Base-by-base conservation (phyloP, 2,113 vertebrate species). In the Bagarius yarrelli region DNA sequence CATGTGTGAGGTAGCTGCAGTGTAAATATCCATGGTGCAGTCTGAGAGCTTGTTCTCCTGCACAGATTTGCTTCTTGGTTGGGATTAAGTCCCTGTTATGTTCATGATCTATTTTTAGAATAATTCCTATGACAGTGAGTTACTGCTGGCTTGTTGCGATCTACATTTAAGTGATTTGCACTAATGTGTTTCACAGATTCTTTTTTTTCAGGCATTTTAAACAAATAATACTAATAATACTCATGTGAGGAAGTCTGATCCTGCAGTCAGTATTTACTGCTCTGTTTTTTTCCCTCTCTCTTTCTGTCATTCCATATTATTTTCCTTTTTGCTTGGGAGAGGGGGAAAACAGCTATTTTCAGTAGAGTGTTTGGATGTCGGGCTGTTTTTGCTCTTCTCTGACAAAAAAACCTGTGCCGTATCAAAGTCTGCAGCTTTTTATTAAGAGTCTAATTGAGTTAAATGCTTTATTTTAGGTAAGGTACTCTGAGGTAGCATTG, bases 51-150 rank as follows among this genome's bases (percentile, higher is more conserved):
- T 60, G 55, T 80, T 55, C 34, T 70, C 53, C 52, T 67, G 63
- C 63, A 76, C 53, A 50, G 63, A 59, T 82, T 70, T 82, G 21
- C 16, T 36, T 40, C 34, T 15, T 73, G 47, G 27, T 47, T 44
- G 53, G 66, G 71, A 64, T 75, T 66, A 64, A 50, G 59, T 55
- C 34, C 57, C 18, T 50, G 53, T 69, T 69, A 32, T 50, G 23
- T 55, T 36, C 15, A 50, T 30, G 59, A 74, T 56, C 70, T 74
- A 74, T 81, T 75, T 81, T 74, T 81, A 66, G 59, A 74, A 52
- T 64, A 0, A 27, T 74, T 64, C 59, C 19, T 63, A 70, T 44
- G 3, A 40, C 40, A 5, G 59, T 75, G 50, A 23, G 15, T 74
- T 61, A 61, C 73, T 59, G 63, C 57, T 61, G 15, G 6, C 55